Evolutionary conservation across 2,888 invertebrate genomes (phyloP).

Genomic region (Tenodera sinensis): DNA sequence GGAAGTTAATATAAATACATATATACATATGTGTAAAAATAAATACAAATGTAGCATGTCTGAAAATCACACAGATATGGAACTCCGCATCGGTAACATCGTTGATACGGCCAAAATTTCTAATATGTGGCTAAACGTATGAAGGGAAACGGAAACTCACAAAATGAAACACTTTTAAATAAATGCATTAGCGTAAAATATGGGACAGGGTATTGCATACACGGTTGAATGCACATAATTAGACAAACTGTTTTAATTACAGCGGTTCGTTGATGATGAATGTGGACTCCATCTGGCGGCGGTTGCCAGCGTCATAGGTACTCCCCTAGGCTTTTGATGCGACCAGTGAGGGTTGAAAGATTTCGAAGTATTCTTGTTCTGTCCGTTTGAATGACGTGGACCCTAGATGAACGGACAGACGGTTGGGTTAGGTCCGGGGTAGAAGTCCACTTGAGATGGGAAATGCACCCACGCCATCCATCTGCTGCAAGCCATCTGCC

Average conservation of each 20-base stretch:
- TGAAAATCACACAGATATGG: too few relatives aligned
- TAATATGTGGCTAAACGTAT: too few relatives aligned
- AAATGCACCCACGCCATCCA: neutral
- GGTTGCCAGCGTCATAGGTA: neutral
- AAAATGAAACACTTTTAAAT: neutral
- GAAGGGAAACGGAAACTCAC: neutral
- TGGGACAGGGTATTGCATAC: neutral
- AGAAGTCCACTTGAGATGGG: neutral
- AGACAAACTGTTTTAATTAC: neutral
- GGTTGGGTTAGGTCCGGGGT: neutral
- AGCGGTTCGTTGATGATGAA: neutral
- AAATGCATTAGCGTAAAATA: neutral
- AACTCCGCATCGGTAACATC: too few relatives aligned
- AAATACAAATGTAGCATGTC: too few relatives aligned
- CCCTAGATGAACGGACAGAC: neutral
- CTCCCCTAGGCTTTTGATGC: neutral
- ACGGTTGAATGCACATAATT: neutral
- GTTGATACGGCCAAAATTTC: too few relatives aligned
- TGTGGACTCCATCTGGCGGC: neutral
- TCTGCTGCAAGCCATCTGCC: neutral
- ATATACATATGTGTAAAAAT: too few relatives aligned
- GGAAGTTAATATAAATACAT: too few relatives aligned
- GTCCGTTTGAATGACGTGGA: neutral
- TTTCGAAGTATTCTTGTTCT: neutral
- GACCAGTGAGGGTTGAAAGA: neutral